phyloP scores from a whole-genome alignment of 2,113 vertebrate genomes.

The Bagarius yarrelli region DNA sequence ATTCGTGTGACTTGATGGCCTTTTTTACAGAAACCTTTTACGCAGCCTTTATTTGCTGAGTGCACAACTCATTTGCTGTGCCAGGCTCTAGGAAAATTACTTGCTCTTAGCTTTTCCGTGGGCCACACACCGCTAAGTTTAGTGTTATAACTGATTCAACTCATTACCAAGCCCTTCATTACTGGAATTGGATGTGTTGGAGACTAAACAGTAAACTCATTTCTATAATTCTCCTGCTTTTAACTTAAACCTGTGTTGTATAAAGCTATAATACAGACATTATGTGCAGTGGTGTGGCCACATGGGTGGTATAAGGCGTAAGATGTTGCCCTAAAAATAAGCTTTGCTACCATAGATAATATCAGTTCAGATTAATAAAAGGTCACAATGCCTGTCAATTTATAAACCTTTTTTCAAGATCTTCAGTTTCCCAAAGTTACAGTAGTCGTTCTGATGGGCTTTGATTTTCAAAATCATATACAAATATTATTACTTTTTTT shows the following conservation, averaged over 20 bases:
- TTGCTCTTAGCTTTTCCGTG: constrained; percentile 13
- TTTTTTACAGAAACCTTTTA: not conserved
- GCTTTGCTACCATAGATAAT: not conserved
- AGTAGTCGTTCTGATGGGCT: too few relatives aligned
- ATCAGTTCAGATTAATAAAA: not conserved
- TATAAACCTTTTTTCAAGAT: not conserved
- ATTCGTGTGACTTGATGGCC: not conserved
- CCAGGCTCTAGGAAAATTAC: constrained; percentile 23
- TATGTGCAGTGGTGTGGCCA: constrained; percentile 2
- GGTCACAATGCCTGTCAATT: not conserved
- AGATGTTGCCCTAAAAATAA: not conserved
- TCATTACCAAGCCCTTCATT: constrained; percentile 25
- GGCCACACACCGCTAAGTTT: constrained; percentile 26
- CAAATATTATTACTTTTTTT: too few relatives aligned
- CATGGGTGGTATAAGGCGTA: constrained; percentile 20
- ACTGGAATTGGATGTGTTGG: constrained; percentile 28
- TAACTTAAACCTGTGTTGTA: constrained; percentile 16
- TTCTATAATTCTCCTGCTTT: not conserved
- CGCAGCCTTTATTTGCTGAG: not conserved
- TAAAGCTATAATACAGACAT: constrained; percentile 31
- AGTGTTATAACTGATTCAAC: constrained; percentile 22
- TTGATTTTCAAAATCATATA: too few relatives aligned
- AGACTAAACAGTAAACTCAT: constrained; percentile 29
- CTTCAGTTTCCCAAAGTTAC: not conserved
- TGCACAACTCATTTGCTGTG: not conserved